These are phyloP conservation scores for Drosophila saltans DNA, from an alignment of 1,140 invertebrate species.

Conservation along the genomic window DNA sequence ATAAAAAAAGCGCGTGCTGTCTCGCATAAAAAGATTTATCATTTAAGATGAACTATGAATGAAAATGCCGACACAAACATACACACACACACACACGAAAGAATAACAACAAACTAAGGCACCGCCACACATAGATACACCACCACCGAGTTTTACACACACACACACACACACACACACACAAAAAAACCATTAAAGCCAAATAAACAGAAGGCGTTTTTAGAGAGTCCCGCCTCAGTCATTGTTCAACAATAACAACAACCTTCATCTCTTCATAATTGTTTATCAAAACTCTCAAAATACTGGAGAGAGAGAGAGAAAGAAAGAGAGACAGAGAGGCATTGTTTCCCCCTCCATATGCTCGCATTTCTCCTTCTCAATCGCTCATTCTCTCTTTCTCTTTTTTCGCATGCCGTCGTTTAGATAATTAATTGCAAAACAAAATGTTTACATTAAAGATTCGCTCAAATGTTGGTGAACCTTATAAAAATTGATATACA, in stretches of 20 bases:
- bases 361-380: background rate
- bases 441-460: slow-evolving; percentile 50
- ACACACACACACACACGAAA: slow-evolving; percentile 34
- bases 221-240: slow-evolving; percentile 39
- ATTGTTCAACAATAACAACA: background rate
- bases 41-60: slow-evolving; percentile 67
- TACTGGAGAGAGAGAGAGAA: slow-evolving; percentile 42
- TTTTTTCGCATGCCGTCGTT: slow-evolving; percentile 23
- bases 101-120: slow-evolving; percentile 37
- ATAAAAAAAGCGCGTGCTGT: slow-evolving; percentile 55
- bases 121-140: slow-evolving; percentile 24
- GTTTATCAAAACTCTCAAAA: slow-evolving; percentile 50
- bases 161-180: slow-evolving; percentile 21
- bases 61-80: slow-evolving; percentile 69
- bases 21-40: slow-evolving; percentile 63
- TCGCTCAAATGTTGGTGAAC: slow-evolving; percentile 4
- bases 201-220: slow-evolving; percentile 64
- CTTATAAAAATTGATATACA: slow-evolving; percentile 10
- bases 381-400: slow-evolving; percentile 20
- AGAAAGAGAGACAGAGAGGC: background rate
- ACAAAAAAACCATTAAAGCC: slow-evolving; percentile 51
- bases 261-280: slow-evolving; percentile 44
- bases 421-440: slow-evolving; percentile 48
- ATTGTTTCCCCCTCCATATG: background rate
- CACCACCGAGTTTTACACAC: slow-evolving; percentile 26